phyloP scores from a whole-genome alignment of 2,888 invertebrate species.

The Lochmaea capreae region DNA sequence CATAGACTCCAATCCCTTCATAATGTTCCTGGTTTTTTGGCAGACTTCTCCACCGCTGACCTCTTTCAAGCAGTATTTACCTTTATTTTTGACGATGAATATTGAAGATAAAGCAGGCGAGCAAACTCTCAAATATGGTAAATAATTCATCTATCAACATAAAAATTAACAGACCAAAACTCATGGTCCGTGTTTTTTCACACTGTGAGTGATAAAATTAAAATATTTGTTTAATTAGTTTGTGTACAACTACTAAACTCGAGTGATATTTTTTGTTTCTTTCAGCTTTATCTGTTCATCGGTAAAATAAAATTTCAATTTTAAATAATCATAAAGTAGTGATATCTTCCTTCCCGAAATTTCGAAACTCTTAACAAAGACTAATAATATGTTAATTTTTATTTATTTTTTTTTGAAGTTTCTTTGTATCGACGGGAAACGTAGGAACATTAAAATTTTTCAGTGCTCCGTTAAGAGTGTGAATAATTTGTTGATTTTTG shows the following conservation, averaged over 20 bases:
- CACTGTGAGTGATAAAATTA: conserved; percentile 54
- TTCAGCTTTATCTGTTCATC: conserved; percentile 24
- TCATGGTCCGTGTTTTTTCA: conserved; percentile 48
- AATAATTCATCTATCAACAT: conserved; percentile 45
- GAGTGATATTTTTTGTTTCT: not conserved
- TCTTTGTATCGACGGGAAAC: conserved; percentile 6
- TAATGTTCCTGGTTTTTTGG: too few relatives aligned
- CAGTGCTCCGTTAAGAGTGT: too few relatives aligned
- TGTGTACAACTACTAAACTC: conserved; percentile 45
- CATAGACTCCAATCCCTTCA: too few relatives aligned
- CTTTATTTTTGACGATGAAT: not conserved
- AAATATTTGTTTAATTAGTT: conserved; percentile 54
- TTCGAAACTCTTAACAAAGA: conserved; percentile 5
- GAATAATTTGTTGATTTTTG: too few relatives aligned
- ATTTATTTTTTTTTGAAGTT: too few relatives aligned
- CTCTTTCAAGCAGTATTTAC: too few relatives aligned
- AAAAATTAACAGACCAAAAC: conserved; percentile 52
- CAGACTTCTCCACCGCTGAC: too few relatives aligned
- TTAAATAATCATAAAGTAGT: conserved; percentile 6
- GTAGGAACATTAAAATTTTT: not conserved
- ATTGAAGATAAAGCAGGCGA: not conserved
- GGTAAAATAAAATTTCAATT: conserved; percentile 15
- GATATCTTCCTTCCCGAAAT: not conserved
- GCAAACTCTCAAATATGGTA: not conserved
- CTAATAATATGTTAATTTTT: conserved; percentile 17